Percentiles rank a stretch among this genome's conserved stretches.
phyloP scores from a whole-genome alignment of 2,888 invertebrate genomes.

The Lumbricus terrestris region DNA sequence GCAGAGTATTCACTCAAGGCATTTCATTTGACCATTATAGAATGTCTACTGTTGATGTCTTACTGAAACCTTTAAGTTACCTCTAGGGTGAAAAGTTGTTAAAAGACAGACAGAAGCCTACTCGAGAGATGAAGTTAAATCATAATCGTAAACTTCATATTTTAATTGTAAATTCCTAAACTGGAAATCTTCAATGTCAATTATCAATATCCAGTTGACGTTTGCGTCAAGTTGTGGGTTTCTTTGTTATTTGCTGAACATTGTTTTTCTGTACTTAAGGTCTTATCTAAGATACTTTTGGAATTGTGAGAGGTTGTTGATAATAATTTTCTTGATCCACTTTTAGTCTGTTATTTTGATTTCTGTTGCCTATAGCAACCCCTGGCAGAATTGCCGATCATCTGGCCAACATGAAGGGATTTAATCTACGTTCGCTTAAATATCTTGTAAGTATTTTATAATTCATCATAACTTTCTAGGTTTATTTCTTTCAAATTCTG shows the following conservation, averaged over 20 bases:
- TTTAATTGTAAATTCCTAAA: too few species aligned
- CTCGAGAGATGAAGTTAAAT: too few species aligned
- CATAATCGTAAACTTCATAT: too few species aligned
- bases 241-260: too few species aligned
- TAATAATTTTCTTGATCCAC: neutral
- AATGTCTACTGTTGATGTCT: neutral
- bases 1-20: neutral
- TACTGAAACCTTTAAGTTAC: neutral
- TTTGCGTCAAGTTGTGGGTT: too few species aligned
- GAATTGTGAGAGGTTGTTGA: neutral
- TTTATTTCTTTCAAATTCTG: neutral
- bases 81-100: neutral
- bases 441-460: constrained; percentile 70
- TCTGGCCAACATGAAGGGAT: constrained; percentile 95
- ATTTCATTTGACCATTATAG: neutral
- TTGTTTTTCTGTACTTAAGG: too few species aligned
- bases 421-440: constrained; percentile 83
- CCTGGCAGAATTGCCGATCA: constrained; percentile 94
- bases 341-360: neutral
- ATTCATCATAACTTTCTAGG: neutral
- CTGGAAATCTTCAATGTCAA: too few species aligned
- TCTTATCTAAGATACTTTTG: too few species aligned
- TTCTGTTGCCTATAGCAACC: constrained; percentile 66
- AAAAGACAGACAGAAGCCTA: too few species aligned
- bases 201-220: too few species aligned